These are phyloP conservation scores for Oreochromis tanganicae DNA, from an alignment of 2,113 vertebrate genomes.

Conservation along the genomic window DNA sequence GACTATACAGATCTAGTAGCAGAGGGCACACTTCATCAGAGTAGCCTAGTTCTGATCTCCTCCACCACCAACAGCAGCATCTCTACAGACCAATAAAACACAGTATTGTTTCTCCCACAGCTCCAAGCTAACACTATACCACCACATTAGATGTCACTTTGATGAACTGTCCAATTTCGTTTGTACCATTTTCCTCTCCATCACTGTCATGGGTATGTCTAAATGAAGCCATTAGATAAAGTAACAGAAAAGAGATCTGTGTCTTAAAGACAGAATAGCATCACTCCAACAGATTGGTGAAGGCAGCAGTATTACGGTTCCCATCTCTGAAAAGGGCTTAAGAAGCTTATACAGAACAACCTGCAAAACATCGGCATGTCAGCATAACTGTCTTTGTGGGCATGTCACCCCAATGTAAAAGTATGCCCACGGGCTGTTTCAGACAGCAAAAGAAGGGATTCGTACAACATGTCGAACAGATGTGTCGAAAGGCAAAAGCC, in stretches of 20 bases:
- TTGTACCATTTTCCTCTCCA: not conserved
- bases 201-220: not conserved
- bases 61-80: not conserved
- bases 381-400: not conserved
- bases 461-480: not conserved
- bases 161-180: not conserved
- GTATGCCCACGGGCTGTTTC: not conserved
- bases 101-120: not conserved
- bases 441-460: not conserved
- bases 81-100: not conserved
- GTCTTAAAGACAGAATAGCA: not conserved
- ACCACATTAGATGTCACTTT: not conserved
- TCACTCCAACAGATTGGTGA: not conserved
- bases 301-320: not conserved
- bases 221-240: not conserved
- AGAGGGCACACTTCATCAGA: not conserved
- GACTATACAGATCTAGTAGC: not conserved
- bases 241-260: not conserved
- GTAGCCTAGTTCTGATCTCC: not conserved
- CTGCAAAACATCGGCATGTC: not conserved
- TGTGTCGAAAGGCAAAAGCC: not conserved
- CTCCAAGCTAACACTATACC: not conserved
- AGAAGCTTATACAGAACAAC: not conserved
- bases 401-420: not conserved
- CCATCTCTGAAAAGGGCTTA: not conserved